Percentiles rank a stretch among this genome's conserved stretches.
Conservation (phyloP, 2,113 vertebrate species). For the Oreocharis arfaki region DNA sequence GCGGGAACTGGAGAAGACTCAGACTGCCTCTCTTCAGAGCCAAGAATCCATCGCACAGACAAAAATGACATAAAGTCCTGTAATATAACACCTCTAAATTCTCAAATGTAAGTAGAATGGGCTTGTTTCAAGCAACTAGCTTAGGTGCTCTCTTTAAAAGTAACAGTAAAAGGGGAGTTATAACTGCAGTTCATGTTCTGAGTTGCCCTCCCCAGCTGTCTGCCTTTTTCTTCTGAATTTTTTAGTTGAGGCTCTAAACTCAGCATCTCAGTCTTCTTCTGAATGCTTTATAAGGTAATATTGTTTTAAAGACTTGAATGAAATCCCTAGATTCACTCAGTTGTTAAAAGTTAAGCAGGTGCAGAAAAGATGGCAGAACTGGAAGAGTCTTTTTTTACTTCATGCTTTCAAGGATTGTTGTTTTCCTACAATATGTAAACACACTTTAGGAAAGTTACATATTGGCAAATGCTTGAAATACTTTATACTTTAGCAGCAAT, state of each 20-base stretch:
- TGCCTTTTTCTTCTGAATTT: background rate
- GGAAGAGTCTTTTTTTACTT: background rate
- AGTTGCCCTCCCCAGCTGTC: background rate
- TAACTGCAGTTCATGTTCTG: background rate
- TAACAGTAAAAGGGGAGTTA: background rate
- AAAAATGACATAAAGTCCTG: background rate
- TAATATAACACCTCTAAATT: background rate
- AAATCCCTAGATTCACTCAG: background rate
- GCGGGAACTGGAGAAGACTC: background rate
- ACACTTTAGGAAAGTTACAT: background rate
- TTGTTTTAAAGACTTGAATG: background rate
- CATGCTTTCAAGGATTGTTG: background rate
- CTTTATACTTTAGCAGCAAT: background rate
- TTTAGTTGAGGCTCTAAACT: background rate
- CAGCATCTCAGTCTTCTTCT: background rate
- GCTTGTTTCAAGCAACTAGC: background rate
- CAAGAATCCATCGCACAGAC: background rate
- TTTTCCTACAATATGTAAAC: background rate
- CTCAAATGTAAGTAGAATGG: background rate
- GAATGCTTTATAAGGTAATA: background rate
- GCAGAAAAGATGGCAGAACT: background rate
- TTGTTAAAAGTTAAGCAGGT: background rate
- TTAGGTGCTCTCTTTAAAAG: background rate
- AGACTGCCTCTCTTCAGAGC: background rate
- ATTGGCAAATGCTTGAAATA: background rate